Base-by-base conservation (phyloP, 2,113 vertebrate genomes). In the Speoplatyrhinus poulsoni region DNA sequence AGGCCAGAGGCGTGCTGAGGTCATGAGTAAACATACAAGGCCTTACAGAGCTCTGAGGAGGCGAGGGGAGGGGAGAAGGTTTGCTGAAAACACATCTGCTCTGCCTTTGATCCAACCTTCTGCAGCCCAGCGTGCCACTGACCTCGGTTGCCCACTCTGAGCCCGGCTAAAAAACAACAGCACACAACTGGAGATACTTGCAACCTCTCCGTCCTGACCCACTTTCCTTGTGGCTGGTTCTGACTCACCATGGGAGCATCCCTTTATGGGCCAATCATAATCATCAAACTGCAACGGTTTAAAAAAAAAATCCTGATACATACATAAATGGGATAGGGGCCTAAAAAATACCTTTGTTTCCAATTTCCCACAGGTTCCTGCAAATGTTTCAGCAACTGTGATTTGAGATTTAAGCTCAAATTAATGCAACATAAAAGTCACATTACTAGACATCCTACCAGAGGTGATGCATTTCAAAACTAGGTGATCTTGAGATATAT, bases 21-120 rank as follows among this genome's bases (percentile, higher is more conserved):
- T 91, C 85, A 89, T 87, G 88, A 86, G 84, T 91, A 92, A 91
- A 91, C 88, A 90, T 84, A 81, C 79, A 75, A 75, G 69, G 85
- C 65, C 19, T 72, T 88, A 87, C 82, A 87, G 71, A 46, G 36
- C 36, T 46, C 59, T 65, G 64, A 36, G 54, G 54, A 70, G 59
- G 56, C 41, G 74, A 66, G 82, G 81, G 78, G 71, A 62, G 72
- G 76, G 70, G 76, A 46, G 47, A 55, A 67, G 74, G 85, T 85
- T 80, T 77, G 54, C 73, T 89, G 83, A 88, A 92, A 91, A 92
- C 87, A 92, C 89, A 91, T 92, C 91, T 92, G 89, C 81, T 82
- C 82, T 88, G 80, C 86, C 90, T 91, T 92, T 92, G 90, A 90
- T 92, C 89, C 87, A 87, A 84, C 84, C 83, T 83, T 80, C 87